Conservation (phyloP, 1,140 invertebrate genomes). For the Oryctes rhinoceros region DNA sequence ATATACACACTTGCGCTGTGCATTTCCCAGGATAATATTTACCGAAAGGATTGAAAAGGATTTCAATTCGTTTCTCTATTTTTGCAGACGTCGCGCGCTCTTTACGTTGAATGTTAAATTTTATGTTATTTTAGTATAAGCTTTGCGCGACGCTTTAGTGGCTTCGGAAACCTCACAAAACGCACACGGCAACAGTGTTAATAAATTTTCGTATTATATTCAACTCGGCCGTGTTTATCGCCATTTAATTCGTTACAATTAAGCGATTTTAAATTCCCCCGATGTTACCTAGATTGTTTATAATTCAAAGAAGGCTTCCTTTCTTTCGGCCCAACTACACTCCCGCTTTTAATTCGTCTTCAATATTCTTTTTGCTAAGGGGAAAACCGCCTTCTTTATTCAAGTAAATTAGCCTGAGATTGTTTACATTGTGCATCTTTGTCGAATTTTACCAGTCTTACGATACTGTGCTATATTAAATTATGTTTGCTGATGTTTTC, state of each 20-base stretch:
- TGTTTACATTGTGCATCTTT: conserved; percentile 14
- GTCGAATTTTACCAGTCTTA: background rate
- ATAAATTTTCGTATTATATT: conserved; percentile 2
- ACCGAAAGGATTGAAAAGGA: conserved; percentile 22
- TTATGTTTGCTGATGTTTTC: conserved; percentile 6
- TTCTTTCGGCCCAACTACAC: background rate
- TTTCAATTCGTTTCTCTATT: conserved; percentile 3
- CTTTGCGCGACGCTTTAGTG: background rate
- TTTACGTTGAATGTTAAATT: conserved; percentile 15
- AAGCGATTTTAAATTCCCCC: background rate
- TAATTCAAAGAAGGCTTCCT: background rate
- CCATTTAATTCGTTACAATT: background rate
- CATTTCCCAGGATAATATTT: conserved; percentile 23
- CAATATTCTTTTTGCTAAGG: conserved; percentile 9
- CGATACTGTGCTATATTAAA: background rate
- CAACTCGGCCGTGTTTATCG: background rate
- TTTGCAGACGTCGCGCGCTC: background rate
- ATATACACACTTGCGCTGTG: background rate
- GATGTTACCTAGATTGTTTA: background rate
- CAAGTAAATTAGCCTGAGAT: background rate
- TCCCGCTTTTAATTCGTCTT: background rate
- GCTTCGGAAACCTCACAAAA: conserved; percentile 13
- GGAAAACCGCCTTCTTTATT: background rate
- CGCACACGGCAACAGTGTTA: background rate
- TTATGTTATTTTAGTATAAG: conserved; percentile 25